phyloP scores from a whole-genome alignment of 2,797 vertebrate genomes.

The Sebastes vulpes region DNA sequence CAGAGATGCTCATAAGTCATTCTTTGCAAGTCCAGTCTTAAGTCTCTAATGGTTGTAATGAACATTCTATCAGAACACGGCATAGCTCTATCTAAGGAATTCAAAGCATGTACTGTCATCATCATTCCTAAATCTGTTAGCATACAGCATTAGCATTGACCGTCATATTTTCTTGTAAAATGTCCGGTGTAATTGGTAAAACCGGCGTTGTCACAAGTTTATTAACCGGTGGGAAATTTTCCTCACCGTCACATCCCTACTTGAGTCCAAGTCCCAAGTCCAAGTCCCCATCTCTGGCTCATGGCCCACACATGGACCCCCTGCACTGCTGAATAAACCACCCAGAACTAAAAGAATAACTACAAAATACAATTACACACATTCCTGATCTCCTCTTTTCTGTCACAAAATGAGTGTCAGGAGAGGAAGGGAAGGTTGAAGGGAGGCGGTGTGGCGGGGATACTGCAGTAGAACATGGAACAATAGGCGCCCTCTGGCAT shows the following conservation, averaged over 20 bases:
- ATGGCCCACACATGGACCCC: background rate
- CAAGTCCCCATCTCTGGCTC: background rate
- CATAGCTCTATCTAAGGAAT: background rate
- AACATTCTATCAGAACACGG: background rate
- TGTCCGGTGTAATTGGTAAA: no score
- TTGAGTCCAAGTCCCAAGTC: background rate
- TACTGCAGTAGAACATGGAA: conserved; percentile 71
- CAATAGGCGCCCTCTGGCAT: conserved; percentile 83
- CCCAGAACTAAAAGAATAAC: background rate
- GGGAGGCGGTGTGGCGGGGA: conserved; percentile 51
- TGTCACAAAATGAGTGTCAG: conserved; percentile 59
- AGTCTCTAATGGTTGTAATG: background rate
- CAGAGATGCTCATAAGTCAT: background rate
- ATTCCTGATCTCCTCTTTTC: conserved; percentile 25
- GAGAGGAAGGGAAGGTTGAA: conserved; percentile 63
- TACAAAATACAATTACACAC: background rate
- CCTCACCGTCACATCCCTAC: no score
- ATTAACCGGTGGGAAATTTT: no score
- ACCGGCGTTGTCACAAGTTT: no score
- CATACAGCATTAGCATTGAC: background rate
- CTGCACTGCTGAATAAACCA: conserved; percentile 2
- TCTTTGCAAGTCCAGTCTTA: background rate
- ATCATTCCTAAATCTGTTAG: background rate
- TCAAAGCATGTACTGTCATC: background rate
- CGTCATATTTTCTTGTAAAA: no score